Conservation (phyloP, 2,888 invertebrate species). For the Hipparchia semele region DNA sequence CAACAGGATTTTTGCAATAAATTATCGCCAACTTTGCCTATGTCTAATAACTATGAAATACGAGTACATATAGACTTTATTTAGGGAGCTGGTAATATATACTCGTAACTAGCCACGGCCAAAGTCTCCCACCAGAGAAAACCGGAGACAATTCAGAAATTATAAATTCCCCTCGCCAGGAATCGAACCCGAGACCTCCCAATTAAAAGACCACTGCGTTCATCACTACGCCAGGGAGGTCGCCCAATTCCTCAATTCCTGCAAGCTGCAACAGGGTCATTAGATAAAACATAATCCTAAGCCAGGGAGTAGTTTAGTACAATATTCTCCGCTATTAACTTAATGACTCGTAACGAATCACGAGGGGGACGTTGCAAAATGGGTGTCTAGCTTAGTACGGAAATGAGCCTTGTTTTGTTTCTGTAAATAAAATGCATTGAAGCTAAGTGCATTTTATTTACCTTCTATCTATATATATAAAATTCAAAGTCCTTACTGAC, state of each 20-base stretch:
- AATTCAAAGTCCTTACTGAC: no score
- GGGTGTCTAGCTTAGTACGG: background rate
- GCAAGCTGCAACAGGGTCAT: background rate
- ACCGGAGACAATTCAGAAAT: no score
- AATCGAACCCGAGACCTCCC: no score
- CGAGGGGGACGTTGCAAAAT: background rate
- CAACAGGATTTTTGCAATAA: conserved; percentile 3
- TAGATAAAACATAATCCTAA: background rate
- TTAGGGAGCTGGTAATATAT: no score
- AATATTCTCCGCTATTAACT: background rate
- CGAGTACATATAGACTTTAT: no score
- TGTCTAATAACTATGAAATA: background rate
- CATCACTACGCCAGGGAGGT: no score
- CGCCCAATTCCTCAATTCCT: no score
- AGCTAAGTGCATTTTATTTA: background rate
- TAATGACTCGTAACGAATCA: background rate
- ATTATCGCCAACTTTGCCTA: background rate
- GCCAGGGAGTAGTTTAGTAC: background rate
- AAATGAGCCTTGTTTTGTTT: background rate
- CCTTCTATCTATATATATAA: no score
- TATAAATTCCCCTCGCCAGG: no score
- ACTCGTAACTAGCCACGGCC: no score
- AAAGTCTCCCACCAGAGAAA: no score
- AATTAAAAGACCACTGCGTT: no score
- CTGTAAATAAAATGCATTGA: conserved; percentile 1